phyloP scores from a whole-genome alignment of 2,797 vertebrate genomes.

The Phoeniculus purpureus region DNA sequence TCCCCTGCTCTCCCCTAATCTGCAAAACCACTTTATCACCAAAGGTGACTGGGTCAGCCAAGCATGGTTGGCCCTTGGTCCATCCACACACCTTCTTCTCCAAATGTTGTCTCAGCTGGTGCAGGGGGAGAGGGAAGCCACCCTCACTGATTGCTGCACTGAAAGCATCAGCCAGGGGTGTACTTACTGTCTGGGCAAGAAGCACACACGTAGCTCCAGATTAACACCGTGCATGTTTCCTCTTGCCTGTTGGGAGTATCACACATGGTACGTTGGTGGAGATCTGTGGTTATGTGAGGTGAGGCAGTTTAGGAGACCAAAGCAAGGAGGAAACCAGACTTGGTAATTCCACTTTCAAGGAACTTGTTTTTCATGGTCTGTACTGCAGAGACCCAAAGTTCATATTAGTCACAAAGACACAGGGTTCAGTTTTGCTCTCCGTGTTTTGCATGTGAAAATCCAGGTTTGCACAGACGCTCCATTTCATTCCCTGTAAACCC shows the following conservation, averaged over 20 bases:
- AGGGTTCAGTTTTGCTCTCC: not conserved
- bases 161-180: not conserved
- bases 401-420: not conserved
- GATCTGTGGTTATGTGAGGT: not conserved
- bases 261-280: not conserved
- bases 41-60: rapidly evolving
- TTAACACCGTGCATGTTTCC: not conserved
- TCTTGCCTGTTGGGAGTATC: not conserved
- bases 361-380: constrained; percentile 49
- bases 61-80: not conserved
- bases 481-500: not conserved
- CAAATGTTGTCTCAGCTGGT: not conserved
- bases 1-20: not conserved
- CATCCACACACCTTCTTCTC: not conserved
- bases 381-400: constrained; percentile 2
- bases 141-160: not conserved
- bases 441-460: constrained; percentile 36
- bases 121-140: not conserved
- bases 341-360: constrained; percentile 5
- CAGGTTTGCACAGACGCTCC: not conserved
- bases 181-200: not conserved
- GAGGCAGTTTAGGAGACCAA: not conserved
- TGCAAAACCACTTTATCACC: not conserved
- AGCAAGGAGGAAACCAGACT: constrained; percentile 28
- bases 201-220: not conserved